Evolutionary conservation across 2,797 vertebrate species (phyloP), one percentile per base, ranked within the genome.

Genomic region (Platalea minor): DNA sequence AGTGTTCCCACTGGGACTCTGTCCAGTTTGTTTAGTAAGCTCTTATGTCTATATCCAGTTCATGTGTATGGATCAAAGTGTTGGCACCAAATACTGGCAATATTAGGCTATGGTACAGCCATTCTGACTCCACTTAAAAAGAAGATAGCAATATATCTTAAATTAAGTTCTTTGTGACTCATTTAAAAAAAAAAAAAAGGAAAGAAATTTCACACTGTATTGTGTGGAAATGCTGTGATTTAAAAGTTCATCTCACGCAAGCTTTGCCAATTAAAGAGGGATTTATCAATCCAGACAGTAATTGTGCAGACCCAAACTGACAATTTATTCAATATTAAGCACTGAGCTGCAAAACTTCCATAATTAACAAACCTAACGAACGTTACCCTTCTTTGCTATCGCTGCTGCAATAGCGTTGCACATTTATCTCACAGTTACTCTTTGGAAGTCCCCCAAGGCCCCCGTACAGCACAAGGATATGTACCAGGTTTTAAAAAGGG

Each of bases 11-110:
- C 85, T 80, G 98, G 98, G 98, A 96, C 93, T 91, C 96, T 94
- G 93, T 97, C 97, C 97, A 97, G 97, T 97, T 97, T 97, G 97
- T 97, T 97, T 97, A 97, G 97, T 98, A 96, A 98, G 97, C 98
- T 96, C 97, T 98, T 96, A 94, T 97, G 98, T 98, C 97, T 97
- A 91, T 96, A 97, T 95, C 92, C 92, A 96, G 95, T 97, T 97
- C 95, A 81, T 88, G 97, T 91, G 92, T 45, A 94, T 86, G 97
- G 97, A 98, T 98, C 97, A 97, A 95, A 97, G 96, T 77, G 90
- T 85, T 90, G 96, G 96, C 94, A 96, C 95, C 92, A 80, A 87
- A 89, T 43, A 69, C 91, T 84, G 95, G 91, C 96, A 95, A 74
- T 15, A 5, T 60, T 85, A 59, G 85, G 75, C 76, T 91, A 81